Percentiles rank a stretch among this genome's conserved stretches.
phyloP scores from a whole-genome alignment of 2,113 vertebrate species.

The Melanerpes formicivorus region DNA sequence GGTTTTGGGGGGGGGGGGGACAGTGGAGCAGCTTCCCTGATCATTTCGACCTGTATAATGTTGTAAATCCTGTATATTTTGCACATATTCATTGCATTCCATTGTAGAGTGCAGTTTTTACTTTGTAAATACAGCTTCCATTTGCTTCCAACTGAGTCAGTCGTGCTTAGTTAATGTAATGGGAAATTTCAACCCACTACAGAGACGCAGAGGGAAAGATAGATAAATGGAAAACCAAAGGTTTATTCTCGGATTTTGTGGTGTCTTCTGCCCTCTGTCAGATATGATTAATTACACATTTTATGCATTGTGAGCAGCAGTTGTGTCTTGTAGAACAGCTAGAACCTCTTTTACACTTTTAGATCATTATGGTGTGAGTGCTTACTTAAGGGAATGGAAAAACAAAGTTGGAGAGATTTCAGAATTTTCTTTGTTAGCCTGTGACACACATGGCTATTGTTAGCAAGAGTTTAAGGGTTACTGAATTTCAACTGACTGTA shows the following conservation, averaged over 20 bases:
- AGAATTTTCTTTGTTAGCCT: background rate
- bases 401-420: background rate
- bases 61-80: too few species aligned
- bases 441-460: background rate
- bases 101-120: too few species aligned
- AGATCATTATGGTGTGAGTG: background rate
- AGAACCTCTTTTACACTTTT: background rate
- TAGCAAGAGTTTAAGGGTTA: background rate
- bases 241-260: background rate
- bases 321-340: background rate
- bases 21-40: too few species aligned
- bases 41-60: too few species aligned
- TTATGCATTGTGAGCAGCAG: background rate
- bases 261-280: background rate
- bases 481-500: background rate
- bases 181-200: too few species aligned
- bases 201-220: background rate
- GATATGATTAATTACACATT: background rate
- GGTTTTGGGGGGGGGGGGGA: too few species aligned
- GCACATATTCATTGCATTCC: too few species aligned
- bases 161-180: too few species aligned
- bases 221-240: background rate
- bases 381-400: background rate
- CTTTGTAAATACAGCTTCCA: too few species aligned
- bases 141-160: too few species aligned